Conservation (phyloP, 2,888 invertebrate species). For the Operophtera brumata region DNA sequence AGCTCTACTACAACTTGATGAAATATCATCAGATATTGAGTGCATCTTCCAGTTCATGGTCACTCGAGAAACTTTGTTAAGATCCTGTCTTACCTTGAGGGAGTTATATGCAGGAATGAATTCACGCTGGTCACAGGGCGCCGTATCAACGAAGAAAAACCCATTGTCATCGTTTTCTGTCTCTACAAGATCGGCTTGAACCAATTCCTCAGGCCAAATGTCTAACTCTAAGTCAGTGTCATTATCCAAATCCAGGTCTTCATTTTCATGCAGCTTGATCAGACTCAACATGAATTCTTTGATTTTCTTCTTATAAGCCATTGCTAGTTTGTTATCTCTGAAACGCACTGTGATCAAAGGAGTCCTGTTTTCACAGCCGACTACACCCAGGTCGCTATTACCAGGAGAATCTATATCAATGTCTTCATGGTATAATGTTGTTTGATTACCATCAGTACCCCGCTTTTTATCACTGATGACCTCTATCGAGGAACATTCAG, state of each 20-base stretch:
- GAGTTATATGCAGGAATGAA: slow-evolving; percentile 62
- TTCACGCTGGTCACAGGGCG: slow-evolving; percentile 47
- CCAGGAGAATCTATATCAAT: slow-evolving; percentile 63
- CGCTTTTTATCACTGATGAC: slow-evolving; percentile 38
- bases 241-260: slow-evolving; percentile 47
- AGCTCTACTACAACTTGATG: no score
- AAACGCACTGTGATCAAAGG: slow-evolving; percentile 72
- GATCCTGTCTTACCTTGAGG: slow-evolving; percentile 44
- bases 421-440: slow-evolving; percentile 60
- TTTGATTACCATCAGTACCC: slow-evolving; percentile 39
- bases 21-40: no score
- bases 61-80: background rate
- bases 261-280: slow-evolving; percentile 58
- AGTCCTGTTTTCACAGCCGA: slow-evolving; percentile 65
- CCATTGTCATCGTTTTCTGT: slow-evolving; percentile 45
- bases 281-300: slow-evolving; percentile 70
- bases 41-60: no score
- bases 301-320: slow-evolving; percentile 68
- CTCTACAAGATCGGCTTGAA: slow-evolving; percentile 34
- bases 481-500: slow-evolving; percentile 31
- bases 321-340: slow-evolving; percentile 64
- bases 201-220: slow-evolving; percentile 67
- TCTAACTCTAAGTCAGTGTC: slow-evolving; percentile 66
- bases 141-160: slow-evolving; percentile 71
- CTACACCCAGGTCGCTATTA: slow-evolving; percentile 57